phyloP scores from a whole-genome alignment of 2,797 vertebrate genomes.

The Urophycis tenuis region DNA sequence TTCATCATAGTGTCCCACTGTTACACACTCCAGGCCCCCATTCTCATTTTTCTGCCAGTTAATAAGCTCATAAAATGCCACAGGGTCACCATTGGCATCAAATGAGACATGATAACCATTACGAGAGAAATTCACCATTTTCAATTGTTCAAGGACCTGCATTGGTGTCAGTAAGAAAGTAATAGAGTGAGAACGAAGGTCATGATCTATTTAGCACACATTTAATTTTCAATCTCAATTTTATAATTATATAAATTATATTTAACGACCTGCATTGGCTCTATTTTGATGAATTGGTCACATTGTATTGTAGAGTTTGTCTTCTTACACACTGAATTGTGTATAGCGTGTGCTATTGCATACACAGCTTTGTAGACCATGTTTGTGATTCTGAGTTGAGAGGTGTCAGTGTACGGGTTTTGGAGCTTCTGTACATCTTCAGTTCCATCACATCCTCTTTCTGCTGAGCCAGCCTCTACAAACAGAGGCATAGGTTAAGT shows the following conservation, averaged over 20 bases:
- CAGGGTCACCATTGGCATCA: conserved; percentile 66
- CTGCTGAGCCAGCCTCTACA: conserved; percentile 9
- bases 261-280: conserved; percentile 46
- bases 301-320: conserved; percentile 34
- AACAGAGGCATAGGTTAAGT: conserved; percentile 2
- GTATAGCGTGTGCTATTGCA: conserved; percentile 63
- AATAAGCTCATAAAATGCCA: conserved; percentile 65
- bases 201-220: neutral
- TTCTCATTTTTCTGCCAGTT: conserved; percentile 62
- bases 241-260: neutral
- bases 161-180: neutral
- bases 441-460: conserved; percentile 47
- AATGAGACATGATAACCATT: conserved; percentile 65
- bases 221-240: neutral
- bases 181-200: neutral
- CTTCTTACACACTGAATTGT: conserved; percentile 48
- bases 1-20: conserved; percentile 63
- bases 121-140: conserved; percentile 52
- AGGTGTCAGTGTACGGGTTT: conserved; percentile 57
- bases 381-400: conserved; percentile 60
- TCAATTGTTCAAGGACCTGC: conserved; percentile 58
- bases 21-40: conserved; percentile 48
- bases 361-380: conserved; percentile 70
- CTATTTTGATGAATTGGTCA: conserved; percentile 37
- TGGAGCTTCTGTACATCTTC: conserved; percentile 48